Percentiles rank a stretch among this genome's conserved stretches.
Evolutionary conservation across 2,113 vertebrate genomes (phyloP).

Genomic region (Hymenochirus boettgeri): DNA sequence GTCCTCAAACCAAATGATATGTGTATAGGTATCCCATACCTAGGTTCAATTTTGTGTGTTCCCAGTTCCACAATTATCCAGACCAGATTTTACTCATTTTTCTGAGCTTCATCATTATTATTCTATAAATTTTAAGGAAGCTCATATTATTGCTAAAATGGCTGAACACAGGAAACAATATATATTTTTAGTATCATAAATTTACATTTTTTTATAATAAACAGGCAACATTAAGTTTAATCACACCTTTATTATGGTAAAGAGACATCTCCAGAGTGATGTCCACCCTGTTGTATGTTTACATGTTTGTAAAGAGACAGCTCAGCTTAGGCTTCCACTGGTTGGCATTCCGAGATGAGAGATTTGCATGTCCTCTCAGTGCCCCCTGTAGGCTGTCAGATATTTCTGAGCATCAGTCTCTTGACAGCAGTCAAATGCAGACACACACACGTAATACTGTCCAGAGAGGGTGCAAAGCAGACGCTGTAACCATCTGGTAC

Average conservation of each 20-base stretch:
- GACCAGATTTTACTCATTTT: no score
- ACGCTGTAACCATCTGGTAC: slow-evolving; percentile 77
- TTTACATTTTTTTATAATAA: background rate
- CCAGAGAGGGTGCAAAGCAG: slow-evolving; percentile 73
- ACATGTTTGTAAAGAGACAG: background rate
- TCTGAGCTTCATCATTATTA: no score
- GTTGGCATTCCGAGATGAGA: slow-evolving; percentile 45
- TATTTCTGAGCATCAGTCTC: slow-evolving; percentile 70
- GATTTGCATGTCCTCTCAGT: slow-evolving; percentile 60
- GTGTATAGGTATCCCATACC: no score
- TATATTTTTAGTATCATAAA: background rate
- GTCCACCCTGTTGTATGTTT: background rate
- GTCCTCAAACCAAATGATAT: no score
- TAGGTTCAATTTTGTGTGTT: no score
- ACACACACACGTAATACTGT: slow-evolving; percentile 73
- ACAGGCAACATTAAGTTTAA: background rate
- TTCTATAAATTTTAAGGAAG: no score
- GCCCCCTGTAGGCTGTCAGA: slow-evolving; percentile 59
- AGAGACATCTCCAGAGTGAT: background rate
- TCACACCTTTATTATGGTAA: background rate
- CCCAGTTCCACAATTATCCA: no score
- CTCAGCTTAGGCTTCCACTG: slow-evolving; percentile 1
- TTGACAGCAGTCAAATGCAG: slow-evolving; percentile 77
- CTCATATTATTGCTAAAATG: no score
- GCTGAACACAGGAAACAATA: no score